Evolutionary conservation across 2,113 vertebrate genomes (phyloP).

Genomic region (Poicephalus gulielmi): DNA sequence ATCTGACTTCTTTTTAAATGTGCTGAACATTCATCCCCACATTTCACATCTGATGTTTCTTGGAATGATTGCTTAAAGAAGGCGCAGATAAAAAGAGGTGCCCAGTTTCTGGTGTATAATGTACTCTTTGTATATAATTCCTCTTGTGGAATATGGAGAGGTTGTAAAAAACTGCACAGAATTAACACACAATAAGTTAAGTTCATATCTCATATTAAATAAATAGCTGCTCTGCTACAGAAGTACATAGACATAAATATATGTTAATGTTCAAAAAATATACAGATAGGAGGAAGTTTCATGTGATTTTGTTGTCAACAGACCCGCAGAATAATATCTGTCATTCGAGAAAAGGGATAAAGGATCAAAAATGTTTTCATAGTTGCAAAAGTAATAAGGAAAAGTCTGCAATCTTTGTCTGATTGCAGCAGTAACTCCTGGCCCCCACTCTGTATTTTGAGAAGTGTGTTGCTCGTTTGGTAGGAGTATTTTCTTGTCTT

Average conservation of each 20-base stretch:
- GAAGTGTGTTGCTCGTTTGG: neutral
- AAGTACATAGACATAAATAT: neutral
- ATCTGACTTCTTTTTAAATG: neutral
- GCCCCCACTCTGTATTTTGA: neutral
- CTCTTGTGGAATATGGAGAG: neutral
- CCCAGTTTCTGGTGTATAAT: neutral
- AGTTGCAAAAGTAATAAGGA: constrained; percentile 51
- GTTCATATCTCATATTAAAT: neutral
- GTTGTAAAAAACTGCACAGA: neutral
- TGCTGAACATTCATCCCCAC: neutral
- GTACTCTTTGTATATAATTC: neutral
- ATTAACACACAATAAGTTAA: neutral
- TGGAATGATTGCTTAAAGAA: neutral
- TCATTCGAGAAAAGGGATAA: constrained; percentile 46
- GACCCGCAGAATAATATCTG: neutral
- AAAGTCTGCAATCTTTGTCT: neutral
- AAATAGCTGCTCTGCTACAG: neutral
- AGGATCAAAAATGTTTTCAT: constrained; percentile 67
- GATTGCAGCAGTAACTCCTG: neutral
- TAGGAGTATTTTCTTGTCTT: neutral
- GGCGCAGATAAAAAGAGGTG: neutral
- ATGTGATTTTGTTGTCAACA: neutral
- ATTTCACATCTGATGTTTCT: neutral
- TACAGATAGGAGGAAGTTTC: neutral
- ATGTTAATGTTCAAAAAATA: constrained; percentile 18